Conservation (phyloP, 1,140 invertebrate genomes). For the Sarcophaga bullata region DNA sequence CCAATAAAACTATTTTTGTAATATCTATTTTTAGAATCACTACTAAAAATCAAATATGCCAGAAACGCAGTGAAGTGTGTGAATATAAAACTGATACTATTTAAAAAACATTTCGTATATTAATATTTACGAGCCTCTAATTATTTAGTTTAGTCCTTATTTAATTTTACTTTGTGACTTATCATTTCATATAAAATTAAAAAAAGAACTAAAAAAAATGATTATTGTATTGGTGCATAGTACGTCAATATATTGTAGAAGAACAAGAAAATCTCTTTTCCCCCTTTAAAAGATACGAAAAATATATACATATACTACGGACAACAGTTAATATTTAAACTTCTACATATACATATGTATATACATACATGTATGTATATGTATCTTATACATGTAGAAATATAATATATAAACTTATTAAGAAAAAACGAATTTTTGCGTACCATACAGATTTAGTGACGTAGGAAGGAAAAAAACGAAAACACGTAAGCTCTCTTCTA, state of each 20-base stretch:
- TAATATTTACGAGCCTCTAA: background rate
- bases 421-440: background rate
- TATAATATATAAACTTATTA: background rate
- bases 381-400: background rate
- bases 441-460: conserved; percentile 33
- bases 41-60: background rate
- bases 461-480: conserved; percentile 30
- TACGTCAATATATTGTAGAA: background rate
- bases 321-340: background rate
- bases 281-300: background rate
- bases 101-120: conserved; percentile 7
- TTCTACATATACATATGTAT: background rate
- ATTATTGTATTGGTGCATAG: background rate
- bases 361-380: background rate
- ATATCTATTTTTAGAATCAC: conserved; percentile 28
- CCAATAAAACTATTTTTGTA: conserved; percentile 32
- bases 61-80: background rate
- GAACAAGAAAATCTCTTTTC: background rate
- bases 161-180: background rate
- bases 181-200: background rate
- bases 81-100: background rate
- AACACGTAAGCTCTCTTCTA: conserved; percentile 16
- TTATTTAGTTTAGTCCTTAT: background rate
- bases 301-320: background rate
- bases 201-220: background rate